phyloP scores from a whole-genome alignment of 2,797 vertebrate species.

The Ptychobarbus kaznakovi region DNA sequence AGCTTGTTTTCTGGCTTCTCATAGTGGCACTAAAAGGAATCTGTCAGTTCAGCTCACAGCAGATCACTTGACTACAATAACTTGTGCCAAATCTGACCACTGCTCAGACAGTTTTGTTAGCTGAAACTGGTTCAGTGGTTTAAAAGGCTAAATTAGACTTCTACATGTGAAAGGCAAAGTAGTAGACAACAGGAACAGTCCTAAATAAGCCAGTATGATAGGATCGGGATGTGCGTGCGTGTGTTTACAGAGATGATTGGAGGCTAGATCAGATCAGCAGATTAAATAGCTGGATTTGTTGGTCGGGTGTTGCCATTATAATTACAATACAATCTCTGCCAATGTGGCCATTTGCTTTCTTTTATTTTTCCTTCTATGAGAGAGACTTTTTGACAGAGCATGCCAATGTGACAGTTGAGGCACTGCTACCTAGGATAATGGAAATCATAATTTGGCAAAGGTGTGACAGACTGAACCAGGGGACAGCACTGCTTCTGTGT shows the following conservation, averaged over 20 bases:
- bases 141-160: neutral
- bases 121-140: neutral
- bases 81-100: neutral
- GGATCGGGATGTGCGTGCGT: neutral
- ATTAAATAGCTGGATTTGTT: neutral
- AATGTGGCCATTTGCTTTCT: neutral
- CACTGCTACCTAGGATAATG: neutral
- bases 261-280: neutral
- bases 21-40: conserved; percentile 30
- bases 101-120: neutral
- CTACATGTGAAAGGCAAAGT: neutral
- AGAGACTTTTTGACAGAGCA: neutral
- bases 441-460: conserved; percentile 8
- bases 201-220: neutral
- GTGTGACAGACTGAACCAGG: conserved; percentile 5
- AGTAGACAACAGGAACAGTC: neutral
- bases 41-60: conserved; percentile 16
- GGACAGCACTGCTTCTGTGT: neutral
- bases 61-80: neutral
- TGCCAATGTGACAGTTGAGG: conserved; percentile 4
- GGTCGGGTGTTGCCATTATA: neutral
- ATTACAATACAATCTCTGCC: neutral
- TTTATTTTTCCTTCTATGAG: neutral
- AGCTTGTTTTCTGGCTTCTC: conserved; percentile 46
- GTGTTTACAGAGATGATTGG: too few species aligned